Evolutionary conservation across 2,113 vertebrate genomes (phyloP).

Genomic region (Ivindomyrus marchei): DNA sequence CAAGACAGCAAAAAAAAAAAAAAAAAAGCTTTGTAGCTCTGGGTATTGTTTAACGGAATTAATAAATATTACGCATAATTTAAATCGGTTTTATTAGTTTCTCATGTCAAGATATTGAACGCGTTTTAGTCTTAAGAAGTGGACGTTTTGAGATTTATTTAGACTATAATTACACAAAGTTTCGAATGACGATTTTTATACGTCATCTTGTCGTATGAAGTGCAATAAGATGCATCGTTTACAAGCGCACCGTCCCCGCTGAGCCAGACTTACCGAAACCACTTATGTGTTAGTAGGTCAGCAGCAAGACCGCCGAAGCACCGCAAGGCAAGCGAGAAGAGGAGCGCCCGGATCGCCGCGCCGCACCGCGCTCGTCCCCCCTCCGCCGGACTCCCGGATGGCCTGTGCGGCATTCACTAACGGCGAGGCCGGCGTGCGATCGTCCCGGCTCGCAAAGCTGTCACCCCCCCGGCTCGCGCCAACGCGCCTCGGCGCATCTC

Average conservation of each 20-base stretch:
- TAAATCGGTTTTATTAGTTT: not conserved
- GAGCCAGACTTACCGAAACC: not conserved
- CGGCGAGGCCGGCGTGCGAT: not conserved
- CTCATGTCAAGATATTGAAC: not conserved
- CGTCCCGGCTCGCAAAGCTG: not conserved
- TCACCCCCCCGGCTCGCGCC: not conserved
- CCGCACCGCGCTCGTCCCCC: not conserved
- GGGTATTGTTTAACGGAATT: not conserved
- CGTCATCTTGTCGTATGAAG: not conserved
- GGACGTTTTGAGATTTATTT: not conserved
- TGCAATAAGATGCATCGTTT: not conserved
- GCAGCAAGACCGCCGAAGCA: not conserved
- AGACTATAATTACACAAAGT: not conserved
- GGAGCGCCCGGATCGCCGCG: not conserved
- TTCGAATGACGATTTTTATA: not conserved
- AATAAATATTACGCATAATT: not conserved
- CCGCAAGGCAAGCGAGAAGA: not conserved
- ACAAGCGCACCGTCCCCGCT: not conserved
- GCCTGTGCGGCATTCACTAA: conserved; percentile 11
- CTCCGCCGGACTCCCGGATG: conserved; percentile 19
- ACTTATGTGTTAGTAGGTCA: conserved; percentile 11
- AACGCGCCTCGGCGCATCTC: not conserved
- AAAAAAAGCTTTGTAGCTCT: not conserved
- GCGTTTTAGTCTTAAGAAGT: not conserved
- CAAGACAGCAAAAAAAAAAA: not conserved